Evolutionary conservation across 2,888 invertebrate species (phyloP).

Genomic region (Microctonus hyperodae): DNA sequence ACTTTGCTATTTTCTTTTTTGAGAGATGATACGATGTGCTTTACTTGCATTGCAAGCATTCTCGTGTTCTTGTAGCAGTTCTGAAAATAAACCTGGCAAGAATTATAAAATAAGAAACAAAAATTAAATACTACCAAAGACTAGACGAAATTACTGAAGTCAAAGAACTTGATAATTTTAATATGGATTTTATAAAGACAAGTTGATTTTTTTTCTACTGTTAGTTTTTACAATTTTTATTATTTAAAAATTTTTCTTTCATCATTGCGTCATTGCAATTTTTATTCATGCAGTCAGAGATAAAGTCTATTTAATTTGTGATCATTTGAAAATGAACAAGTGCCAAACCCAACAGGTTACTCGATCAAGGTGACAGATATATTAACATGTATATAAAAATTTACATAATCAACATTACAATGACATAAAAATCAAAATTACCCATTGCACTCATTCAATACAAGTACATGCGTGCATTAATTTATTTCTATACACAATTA

Average conservation of each 20-base stretch:
- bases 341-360: slow-evolving; percentile 19
- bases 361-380: slow-evolving; percentile 26
- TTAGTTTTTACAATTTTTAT: too few species aligned
- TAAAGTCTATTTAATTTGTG: neutral
- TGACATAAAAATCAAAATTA: neutral
- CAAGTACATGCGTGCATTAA: neutral
- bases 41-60: slow-evolving; percentile 27
- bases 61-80: neutral
- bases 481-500: neutral
- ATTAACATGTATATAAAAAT: slow-evolving; percentile 1
- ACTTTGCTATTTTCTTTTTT: neutral
- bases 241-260: neutral
- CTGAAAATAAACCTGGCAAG: slow-evolving; percentile 26
- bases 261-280: neutral
- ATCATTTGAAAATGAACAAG: neutral
- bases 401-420: slow-evolving; percentile 23
- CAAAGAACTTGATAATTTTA: slow-evolving; percentile 14
- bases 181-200: too few species aligned
- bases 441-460: neutral
- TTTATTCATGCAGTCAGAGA: neutral
- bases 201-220: too few species aligned
- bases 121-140: slow-evolving; percentile 6
- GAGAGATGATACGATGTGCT: neutral
- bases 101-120: slow-evolving; percentile 3
- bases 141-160: slow-evolving; percentile 3